Evolutionary conservation across 2,113 vertebrate genomes (phyloP).

Genomic region (Grallaria varia): DNA sequence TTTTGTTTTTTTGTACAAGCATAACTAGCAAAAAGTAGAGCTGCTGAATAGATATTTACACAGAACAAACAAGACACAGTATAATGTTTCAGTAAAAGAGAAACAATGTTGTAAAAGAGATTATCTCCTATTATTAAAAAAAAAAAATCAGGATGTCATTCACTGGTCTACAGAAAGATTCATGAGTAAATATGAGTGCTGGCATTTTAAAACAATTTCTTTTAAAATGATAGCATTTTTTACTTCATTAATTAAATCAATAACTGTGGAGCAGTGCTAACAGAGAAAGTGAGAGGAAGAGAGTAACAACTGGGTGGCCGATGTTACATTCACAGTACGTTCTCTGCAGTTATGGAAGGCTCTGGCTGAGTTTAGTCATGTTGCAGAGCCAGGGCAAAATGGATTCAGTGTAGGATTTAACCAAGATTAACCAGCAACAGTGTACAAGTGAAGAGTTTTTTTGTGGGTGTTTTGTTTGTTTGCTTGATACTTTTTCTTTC

Average conservation of each 20-base stretch:
- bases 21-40: not conserved
- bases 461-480: not conserved
- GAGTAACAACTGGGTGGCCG: accelerated
- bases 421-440: not conserved
- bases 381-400: not conserved
- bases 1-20: not conserved
- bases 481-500: not conserved
- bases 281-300: not conserved
- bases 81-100: not conserved
- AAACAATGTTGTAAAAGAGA: not conserved
- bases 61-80: not conserved
- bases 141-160: not conserved
- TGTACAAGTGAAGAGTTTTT: not conserved
- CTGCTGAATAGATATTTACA: not conserved
- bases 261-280: not conserved
- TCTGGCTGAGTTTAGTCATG: not conserved
- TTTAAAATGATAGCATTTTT: not conserved
- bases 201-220: not conserved
- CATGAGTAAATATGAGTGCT: not conserved
- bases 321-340: not conserved
- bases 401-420: not conserved
- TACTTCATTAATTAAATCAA: not conserved
- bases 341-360: not conserved
- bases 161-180: not conserved
- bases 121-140: not conserved